These are phyloP conservation scores for Cassiopea xamachana DNA, from an alignment of 30 jellyfish, hydroid and myxozoan genomes.

Conservation along the genomic window DNA sequence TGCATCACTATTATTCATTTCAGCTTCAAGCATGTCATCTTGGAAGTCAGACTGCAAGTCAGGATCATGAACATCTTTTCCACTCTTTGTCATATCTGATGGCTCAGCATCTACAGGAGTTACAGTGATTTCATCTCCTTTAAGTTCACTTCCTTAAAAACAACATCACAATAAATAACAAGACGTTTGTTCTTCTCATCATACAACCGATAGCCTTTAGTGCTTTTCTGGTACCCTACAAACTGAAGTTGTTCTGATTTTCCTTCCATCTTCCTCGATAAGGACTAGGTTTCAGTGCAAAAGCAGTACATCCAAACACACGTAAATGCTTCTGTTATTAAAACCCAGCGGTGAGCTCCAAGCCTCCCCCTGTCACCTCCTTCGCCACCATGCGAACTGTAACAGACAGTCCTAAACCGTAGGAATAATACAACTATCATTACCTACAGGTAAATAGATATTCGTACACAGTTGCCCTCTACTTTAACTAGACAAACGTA, in stretches of 20 bases:
- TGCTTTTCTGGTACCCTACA: constrained; percentile 41
- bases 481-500: too few relatives aligned
- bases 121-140: neutral
- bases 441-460: too few relatives aligned
- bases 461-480: too few relatives aligned
- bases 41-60: neutral
- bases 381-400: too few relatives aligned
- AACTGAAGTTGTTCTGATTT: constrained; percentile 37
- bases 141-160: constrained; percentile 27
- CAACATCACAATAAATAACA: constrained; percentile 42
- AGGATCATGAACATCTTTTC: neutral
- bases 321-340: constrained; percentile 4
- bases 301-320: constrained; percentile 48
- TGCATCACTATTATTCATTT: neutral
- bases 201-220: constrained; percentile 39
- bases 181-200: constrained; percentile 12
- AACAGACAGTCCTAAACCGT: too few relatives aligned
- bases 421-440: too few relatives aligned
- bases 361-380: too few relatives aligned
- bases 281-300: constrained; percentile 2
- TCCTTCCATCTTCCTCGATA: constrained; percentile 16
- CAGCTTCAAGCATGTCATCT: neutral
- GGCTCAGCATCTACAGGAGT: constrained; percentile 40
- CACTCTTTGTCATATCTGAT: constrained; percentile 1
- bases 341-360: too few relatives aligned